Conservation (phyloP, 2,113 vertebrate genomes). For the Onychostruthus taczanowskii region DNA sequence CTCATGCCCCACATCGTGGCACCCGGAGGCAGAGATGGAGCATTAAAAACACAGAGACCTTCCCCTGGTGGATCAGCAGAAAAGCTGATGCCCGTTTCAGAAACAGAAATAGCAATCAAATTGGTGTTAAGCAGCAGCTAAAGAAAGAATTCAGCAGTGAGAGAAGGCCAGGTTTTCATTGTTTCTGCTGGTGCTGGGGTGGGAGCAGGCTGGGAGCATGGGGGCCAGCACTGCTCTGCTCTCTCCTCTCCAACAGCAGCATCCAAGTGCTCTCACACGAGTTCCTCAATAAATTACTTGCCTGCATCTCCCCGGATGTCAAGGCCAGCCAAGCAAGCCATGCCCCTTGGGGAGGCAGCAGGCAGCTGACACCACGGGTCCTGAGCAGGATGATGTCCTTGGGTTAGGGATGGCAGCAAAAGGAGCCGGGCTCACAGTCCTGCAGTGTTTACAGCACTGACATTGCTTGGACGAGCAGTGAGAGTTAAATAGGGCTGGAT, state of each 20-base stretch:
- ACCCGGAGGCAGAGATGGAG: fast-evolving
- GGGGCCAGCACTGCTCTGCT: neutral
- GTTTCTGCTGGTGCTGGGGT: neutral
- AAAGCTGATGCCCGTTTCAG: neutral
- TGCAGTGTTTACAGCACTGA: neutral
- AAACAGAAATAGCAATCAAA: neutral
- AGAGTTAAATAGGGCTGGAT: neutral
- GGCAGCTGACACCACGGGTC: fast-evolving
- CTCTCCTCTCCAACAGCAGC: neutral
- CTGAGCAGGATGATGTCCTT: neutral
- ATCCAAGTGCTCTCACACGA: neutral
- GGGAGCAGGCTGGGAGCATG: neutral
- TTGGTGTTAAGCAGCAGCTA: neutral
- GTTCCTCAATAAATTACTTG: neutral
- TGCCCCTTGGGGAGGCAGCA: neutral
- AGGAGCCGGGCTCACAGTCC: neutral
- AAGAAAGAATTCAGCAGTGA: neutral
- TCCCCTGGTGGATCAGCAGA: neutral
- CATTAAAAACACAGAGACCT: neutral
- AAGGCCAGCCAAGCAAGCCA: neutral
- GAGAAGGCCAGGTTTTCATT: neutral
- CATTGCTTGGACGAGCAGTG: neutral
- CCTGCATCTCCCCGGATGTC: neutral
- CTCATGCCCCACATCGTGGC: fast-evolving
- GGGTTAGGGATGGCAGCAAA: neutral